Base-by-base conservation (phyloP, 2,113 vertebrate genomes). In the Antidorcas marsupialis region DNA sequence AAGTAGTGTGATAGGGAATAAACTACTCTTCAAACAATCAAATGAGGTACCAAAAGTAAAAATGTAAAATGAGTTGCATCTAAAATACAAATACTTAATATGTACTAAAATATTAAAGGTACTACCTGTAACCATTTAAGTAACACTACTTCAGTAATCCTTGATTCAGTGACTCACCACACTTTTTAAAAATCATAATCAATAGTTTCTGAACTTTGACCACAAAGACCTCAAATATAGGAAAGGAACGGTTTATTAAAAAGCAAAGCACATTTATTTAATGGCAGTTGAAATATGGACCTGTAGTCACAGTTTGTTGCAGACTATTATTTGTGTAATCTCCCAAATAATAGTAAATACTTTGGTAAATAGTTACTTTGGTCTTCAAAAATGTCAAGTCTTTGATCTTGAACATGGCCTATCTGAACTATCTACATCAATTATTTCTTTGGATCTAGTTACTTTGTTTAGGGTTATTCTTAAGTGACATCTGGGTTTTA, bases 381-480 rank as follows among this genome's bases (percentile, higher is more conserved):
- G 60, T 71, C 95, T 98, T 97, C 19, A 0, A 89, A 94, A 94
- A 92, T 83, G 13, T 87, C 91, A 94, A 2, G 13, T 43, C 39
- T 95, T 97, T 98, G 83, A 95, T 98, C 96, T 98, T 91, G 95
- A 92, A 39, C 21, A 50, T 55, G 57, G 30, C 89, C 92, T 95
- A 89, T 93, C 95, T 92, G 93, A 98, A 94, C 84, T 60, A 23
- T 74, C 97, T 79, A 95, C 93, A 78, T 62, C 82, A 60, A 39
- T 86, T 53, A 30, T 96, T 94, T 94, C 97, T 90, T 96, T 95
- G 81, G 52, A 91, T 87, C 89, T 95, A 19, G 1, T 91, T 95
- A 94, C 78, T 98, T 98, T 97, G 67, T 95, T 95, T 98, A 67
- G 52, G 88, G 89, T 94, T 89, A 57, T 93, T 95, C 81, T 92